Evolutionary conservation across 2,888 invertebrate genomes (phyloP).

Genomic region (Nephrotoma flavescens): DNA sequence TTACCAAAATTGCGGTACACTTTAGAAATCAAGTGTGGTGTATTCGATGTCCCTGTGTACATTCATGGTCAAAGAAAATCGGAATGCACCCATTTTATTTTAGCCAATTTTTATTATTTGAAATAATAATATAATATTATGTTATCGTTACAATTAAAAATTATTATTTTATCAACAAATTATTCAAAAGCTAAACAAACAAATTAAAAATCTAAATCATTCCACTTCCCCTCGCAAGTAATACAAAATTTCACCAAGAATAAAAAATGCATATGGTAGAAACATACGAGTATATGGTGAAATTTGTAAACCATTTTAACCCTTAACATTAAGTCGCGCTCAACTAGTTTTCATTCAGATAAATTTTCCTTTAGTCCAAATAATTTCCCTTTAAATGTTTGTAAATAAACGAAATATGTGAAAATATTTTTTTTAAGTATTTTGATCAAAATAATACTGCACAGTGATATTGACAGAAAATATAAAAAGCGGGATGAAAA

Average conservation of each 20-base stretch:
- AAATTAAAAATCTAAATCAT: background rate
- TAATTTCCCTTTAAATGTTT: background rate
- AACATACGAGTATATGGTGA: background rate
- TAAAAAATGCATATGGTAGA: no score
- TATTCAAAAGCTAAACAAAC: no score
- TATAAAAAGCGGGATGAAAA: background rate
- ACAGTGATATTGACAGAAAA: background rate
- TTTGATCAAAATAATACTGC: background rate
- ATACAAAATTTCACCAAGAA: no score
- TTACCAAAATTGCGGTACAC: no score
- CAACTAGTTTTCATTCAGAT: background rate
- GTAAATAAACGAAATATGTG: background rate
- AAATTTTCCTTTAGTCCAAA: background rate
- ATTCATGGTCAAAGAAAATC: no score
- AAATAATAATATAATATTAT: no score
- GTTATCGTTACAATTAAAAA: no score
- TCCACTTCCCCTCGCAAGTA: background rate
- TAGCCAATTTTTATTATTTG: no score
- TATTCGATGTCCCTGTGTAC: no score
- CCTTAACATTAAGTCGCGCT: background rate
- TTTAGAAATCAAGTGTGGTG: no score
- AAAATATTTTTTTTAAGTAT: background rate
- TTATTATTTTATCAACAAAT: no score
- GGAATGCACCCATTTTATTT: no score
- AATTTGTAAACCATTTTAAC: background rate